Evolutionary conservation across 2,888 invertebrate species (phyloP), one percentile per base, ranked within the genome.

Genomic region (Ctenicera cuprea): DNA sequence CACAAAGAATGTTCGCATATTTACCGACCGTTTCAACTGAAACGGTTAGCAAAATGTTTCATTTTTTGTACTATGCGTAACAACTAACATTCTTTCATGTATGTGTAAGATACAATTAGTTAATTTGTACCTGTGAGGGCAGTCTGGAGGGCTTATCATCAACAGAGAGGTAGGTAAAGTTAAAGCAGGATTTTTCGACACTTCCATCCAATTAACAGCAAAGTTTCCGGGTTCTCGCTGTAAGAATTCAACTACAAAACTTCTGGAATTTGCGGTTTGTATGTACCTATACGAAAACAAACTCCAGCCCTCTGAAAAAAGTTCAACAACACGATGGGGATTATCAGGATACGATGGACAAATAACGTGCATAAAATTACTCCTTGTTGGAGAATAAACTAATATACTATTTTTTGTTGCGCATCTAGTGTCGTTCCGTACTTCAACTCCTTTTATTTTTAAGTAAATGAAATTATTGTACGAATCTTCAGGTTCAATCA

Each of bases 161-260:
- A 88, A 82, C 77, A 88, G 83, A 0, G 87, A 87, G 71, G 82
- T 90, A 83, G 87, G 86, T 57, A 81, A 88, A 79, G 86, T 89
- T 84, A 86, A 87, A 78, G 87, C 91, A 82, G 91, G 90, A 82
- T 92, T 90, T 83, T 91, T 94, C 76, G 93, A 93, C 33, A 94
- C 91, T 80, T 94, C 94, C 87, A 94, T 93, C 94, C 94, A 94
- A 79, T 92, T 92, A 59, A 94, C 92, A 43, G 90, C 90, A 85
- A 94, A 94, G 84, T 91, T 92, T 0, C 94, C 94, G 14, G 91
- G 90, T 82, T 94, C 94, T 61, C 91, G 90, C 83, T 93, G 93
- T 37, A 94, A 85, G 84, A 94, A 94, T 85, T 94, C 94, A 61
- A 94, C 90, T 54, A 94, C 91, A 80, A 93, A 93, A 83, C 93